Conservation (phyloP, 1,140 invertebrate genomes). For the Arion vulgaris region DNA sequence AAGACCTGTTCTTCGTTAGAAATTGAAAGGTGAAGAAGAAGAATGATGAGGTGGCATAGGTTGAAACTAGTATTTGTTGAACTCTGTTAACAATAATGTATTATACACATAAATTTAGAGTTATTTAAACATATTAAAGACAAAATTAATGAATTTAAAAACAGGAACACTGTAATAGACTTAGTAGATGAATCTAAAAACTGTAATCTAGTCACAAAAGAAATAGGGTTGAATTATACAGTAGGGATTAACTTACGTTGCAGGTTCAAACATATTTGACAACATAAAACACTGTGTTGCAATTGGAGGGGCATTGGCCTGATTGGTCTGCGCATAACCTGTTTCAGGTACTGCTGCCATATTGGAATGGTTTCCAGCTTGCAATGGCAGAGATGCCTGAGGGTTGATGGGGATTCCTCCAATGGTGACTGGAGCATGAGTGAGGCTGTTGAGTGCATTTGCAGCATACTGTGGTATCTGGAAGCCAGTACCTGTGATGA, state of each 20-base stretch:
- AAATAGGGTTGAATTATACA: no score
- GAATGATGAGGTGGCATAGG: no score
- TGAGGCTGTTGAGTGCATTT: constrained; percentile 82
- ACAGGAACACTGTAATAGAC: no score
- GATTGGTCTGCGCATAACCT: constrained; percentile 37
- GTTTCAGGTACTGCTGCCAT: constrained; percentile 26
- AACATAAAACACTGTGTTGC: constrained; percentile 99
- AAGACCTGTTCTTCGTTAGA: no score
- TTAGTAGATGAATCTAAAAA: no score
- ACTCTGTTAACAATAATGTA: no score
- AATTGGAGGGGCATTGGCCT: constrained; percentile 83
- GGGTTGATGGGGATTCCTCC: constrained; percentile 26
- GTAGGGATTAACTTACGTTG: constrained; percentile 72
- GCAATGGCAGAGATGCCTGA: constrained; percentile 4
- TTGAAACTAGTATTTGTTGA: no score
- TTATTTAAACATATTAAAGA: no score
- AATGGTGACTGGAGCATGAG: constrained; percentile 27
- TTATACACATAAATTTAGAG: no score
- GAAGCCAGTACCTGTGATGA: constrained; percentile 78
- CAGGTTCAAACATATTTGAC: constrained; percentile 99
- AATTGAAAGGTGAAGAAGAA: no score
- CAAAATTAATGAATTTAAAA: no score
- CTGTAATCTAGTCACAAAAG: no score
- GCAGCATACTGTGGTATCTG: constrained; percentile 93
- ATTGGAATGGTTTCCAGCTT: constrained; percentile 22